These are phyloP conservation scores for Cataglyphis livida DNA, from an alignment of 2,888 invertebrate genomes.

Conservation along the genomic window DNA sequence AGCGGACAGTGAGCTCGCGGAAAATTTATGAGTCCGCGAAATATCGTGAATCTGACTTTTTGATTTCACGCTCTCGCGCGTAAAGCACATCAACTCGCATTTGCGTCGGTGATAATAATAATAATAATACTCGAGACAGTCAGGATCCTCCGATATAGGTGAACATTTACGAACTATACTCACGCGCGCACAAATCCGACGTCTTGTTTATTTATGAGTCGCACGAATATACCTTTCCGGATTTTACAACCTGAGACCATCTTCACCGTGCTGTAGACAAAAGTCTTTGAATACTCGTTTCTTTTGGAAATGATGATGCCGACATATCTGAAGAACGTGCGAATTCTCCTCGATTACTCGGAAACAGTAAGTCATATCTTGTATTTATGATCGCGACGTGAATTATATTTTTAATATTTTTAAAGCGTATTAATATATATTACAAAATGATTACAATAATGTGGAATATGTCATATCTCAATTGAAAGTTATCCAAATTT, in stretches of 20 bases:
- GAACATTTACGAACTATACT: conserved; percentile 24
- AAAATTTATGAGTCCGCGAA: conserved; percentile 60
- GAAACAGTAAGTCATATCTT: background rate
- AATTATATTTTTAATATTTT: background rate
- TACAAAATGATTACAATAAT: background rate
- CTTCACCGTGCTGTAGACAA: background rate
- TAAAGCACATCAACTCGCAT: conserved; percentile 48
- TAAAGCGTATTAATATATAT: background rate
- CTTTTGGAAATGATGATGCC: conserved; percentile 19
- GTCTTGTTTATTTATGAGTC: conserved; percentile 45
- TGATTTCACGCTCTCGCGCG: conserved; percentile 59
- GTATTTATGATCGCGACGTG: background rate
- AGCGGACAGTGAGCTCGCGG: conserved; percentile 40
- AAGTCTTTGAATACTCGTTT: conserved; percentile 40
- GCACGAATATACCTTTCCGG: conserved; percentile 9
- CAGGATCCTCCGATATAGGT: conserved; percentile 21
- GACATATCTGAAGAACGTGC: conserved; percentile 3
- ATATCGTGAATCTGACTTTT: conserved; percentile 59
- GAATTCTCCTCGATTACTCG: background rate
- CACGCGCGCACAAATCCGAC: background rate
- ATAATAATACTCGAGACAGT: conserved; percentile 32
- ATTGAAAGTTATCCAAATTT: background rate
- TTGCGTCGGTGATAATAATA: conserved; percentile 1
- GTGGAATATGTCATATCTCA: background rate
- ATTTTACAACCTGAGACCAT: conserved; percentile 29